Base-by-base conservation (phyloP, 2,797 vertebrate genomes). In the Dromococcyx pavoninus region DNA sequence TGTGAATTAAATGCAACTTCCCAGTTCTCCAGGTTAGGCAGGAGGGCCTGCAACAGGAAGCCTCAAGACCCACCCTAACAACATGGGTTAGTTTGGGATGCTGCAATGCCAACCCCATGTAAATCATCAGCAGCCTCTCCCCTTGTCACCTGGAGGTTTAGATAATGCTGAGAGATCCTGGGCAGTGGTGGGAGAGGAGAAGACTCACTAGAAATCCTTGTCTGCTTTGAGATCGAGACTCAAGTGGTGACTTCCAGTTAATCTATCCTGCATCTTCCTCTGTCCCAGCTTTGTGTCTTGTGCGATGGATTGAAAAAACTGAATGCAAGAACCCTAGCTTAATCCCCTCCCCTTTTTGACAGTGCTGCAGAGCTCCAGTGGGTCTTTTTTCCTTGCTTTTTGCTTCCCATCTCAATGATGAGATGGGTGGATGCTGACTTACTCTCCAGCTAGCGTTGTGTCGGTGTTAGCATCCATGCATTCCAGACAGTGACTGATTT, bases 381-480 rank as follows among this genome's bases (percentile, higher is more conserved):
- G 9, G 10, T 5, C 23, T 44, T 69, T 73, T 74, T 56, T 11
- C 13, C 23, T 54, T 73, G 50, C 27, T 84, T 65, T 17, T 13
- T 77, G 17, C 61, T 88, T 27, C 61, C 6, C 3, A 12, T 39
- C 75, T 66, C 66, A 88, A 21, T 7, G 35, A 8, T 83, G 61
- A 70, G 67, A 46, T 24, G 53, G 51, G 58, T 35, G 88, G 50
- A 72, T 62, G 46, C 57, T 37, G 24, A 4, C 37, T 77, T 54
- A 33, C 39, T 71, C 79, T 89, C 32, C 74, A 77, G 28, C 35
- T 48, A 41, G 21, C 1, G 0, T 1, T 24, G 17, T 0, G 0
- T 25, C 46, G 66, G 13, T 75, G 24, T 43, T 66, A 73, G 35
- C 39, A 73, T 78, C 44, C 79, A 56, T 43, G 3, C 25, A 64